Evolutionary conservation across 2,888 invertebrate species (phyloP), one percentile per base, ranked within the genome.

Genomic region (Cantharis flavilabris): DNA sequence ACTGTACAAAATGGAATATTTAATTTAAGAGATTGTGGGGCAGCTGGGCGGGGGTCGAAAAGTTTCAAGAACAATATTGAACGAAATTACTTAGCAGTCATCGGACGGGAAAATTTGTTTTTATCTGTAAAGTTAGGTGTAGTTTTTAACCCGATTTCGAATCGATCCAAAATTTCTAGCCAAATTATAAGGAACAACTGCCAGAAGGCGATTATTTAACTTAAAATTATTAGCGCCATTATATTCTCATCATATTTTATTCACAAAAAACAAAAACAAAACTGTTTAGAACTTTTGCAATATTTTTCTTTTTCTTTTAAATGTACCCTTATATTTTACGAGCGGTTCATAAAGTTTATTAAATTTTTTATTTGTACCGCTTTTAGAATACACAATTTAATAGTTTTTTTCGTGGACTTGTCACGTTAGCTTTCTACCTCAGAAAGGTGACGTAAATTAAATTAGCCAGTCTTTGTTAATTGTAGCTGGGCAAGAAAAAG

Each of bases 321-420:
- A 78, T 71, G 78, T 75, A 71, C 76, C 72, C 80, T 80, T 80
- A 76, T 80, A 81, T 80, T 81, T 81, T 81, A 81, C 76, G 77
- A 72, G 69, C 65, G 69, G 70, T 73, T 72, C 80, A 79, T 81
- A 79, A 80, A 81, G 78, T 78, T 81, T 81, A 79, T 79, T 80
- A 81, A 80, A 78, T 81, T 80, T 80, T 80, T 69, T 69, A 33
- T 70, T 72, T 72, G 72, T 72, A 72, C 67, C 72, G 67, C 72
- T 72, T 72, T 20, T 49, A 67, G 72, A 72, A 72, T 67, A 67
- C 67, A 72, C 72, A 28, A 67, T 72, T 72, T 72, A 67, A 72
- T 72, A 72, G 72, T 72, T 72, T 72, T 72, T 72, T 65, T 49
- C 67, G 67, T 67, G 23, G 62, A 23, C 49, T 13, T 16, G 67